phyloP scores from a whole-genome alignment of 2,888 invertebrate species.

The Alloplasta piceator region DNA sequence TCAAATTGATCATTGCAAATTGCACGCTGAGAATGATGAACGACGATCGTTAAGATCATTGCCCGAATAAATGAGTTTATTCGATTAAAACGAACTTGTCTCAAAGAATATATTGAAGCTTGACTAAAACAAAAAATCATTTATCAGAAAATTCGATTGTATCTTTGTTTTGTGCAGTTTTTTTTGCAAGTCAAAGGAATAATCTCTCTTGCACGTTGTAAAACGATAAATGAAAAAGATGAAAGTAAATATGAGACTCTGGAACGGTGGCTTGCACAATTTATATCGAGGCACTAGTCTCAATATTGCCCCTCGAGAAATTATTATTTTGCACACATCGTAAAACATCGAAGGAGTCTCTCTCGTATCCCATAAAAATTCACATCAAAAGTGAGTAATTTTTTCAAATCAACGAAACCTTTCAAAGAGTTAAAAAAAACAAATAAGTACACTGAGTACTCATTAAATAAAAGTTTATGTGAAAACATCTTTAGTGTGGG shows the following conservation, averaged over 20 bases:
- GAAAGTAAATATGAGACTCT: background rate
- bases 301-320: conserved; percentile 6
- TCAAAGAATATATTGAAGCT: no score
- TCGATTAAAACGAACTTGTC: background rate
- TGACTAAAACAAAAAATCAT: no score
- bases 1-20: background rate
- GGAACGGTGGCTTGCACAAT: conserved; percentile 2
- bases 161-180: no score
- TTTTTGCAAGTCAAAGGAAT: background rate
- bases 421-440: background rate
- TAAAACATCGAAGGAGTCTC: conserved; percentile 19
- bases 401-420: conserved; percentile 34
- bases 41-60: background rate
- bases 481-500: no score
- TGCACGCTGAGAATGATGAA: background rate
- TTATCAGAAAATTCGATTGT: background rate
- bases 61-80: background rate
- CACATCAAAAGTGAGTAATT: conserved; percentile 10
- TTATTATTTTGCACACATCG: conserved; percentile 39
- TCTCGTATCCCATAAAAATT: background rate
- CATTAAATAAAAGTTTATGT: no score
- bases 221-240: background rate
- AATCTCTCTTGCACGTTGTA: background rate
- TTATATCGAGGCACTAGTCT: conserved; percentile 24
- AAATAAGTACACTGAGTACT: no score